These are phyloP conservation scores for Plebejus argus DNA, from an alignment of 2,888 invertebrate genomes.

Conservation along the genomic window DNA sequence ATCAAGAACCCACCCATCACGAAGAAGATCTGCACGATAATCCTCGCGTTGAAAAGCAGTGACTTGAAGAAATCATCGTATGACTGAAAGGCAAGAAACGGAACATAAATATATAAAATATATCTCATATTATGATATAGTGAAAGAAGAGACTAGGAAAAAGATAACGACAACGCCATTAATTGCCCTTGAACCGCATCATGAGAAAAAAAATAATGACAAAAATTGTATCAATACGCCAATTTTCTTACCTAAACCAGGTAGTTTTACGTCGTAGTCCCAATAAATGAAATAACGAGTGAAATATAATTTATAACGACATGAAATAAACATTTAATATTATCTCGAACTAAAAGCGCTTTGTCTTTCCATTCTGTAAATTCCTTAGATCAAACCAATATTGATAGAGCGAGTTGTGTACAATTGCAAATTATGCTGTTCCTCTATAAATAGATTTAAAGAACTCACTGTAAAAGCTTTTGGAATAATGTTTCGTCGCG, in stretches of 20 bases:
- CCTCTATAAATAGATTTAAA: not conserved
- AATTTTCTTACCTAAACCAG: too few species aligned
- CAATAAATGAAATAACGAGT: not conserved
- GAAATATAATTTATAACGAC: not conserved
- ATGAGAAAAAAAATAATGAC: too few species aligned
- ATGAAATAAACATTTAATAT: slow-evolving; percentile 23
- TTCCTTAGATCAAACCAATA: not conserved
- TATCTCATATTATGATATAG: too few species aligned
- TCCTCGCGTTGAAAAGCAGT: slow-evolving; percentile 69
- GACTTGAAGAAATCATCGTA: slow-evolving; percentile 75
- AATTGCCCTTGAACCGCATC: too few species aligned
- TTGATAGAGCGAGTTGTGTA: not conserved
- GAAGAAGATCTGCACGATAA: slow-evolving; percentile 75
- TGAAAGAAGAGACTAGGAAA: too few species aligned
- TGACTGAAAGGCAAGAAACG: slow-evolving; percentile 53
- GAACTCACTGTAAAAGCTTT: not conserved
- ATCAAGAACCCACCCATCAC: slow-evolving; percentile 75
- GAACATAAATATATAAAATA: too few species aligned
- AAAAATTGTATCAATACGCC: too few species aligned
- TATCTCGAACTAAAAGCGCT: not conserved
- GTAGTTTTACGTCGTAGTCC: not conserved
- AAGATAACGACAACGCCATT: too few species aligned
- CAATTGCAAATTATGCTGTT: not conserved
- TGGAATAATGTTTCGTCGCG: not conserved
- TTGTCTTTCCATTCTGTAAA: not conserved